Percentiles rank a stretch among this genome's conserved stretches.
These are phyloP conservation scores for Orthonevra nobilis DNA, from an alignment of 2,888 invertebrate genomes.

Conservation along the genomic window DNA sequence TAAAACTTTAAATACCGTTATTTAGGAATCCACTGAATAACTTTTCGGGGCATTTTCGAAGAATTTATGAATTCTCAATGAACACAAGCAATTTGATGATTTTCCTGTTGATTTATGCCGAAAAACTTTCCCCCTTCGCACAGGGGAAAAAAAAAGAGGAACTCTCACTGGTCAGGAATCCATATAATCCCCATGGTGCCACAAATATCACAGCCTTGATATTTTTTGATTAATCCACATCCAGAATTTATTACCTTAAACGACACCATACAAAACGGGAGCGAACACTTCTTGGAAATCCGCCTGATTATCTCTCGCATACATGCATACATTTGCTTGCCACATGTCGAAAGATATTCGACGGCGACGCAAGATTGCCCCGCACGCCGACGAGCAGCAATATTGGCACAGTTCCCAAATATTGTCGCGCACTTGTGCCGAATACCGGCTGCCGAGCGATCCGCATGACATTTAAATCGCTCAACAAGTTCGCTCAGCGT, in stretches of 20 bases:
- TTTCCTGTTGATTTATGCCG: too few relatives aligned
- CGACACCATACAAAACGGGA: constrained; percentile 38
- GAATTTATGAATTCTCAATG: too few relatives aligned
- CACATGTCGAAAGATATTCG: constrained; percentile 38
- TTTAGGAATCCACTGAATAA: too few relatives aligned
- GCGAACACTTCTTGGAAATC: constrained; percentile 49
- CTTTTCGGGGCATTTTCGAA: too few relatives aligned
- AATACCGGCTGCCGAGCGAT: too few relatives aligned
- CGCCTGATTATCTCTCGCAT: constrained; percentile 20
- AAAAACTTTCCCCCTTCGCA: too few relatives aligned
- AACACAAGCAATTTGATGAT: too few relatives aligned
- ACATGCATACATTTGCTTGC: constrained; percentile 40
- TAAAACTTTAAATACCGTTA: too few relatives aligned
- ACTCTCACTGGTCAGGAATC: constrained; percentile 24
- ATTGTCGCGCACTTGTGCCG: constrained; percentile 65
- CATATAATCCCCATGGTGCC: constrained; percentile 41
- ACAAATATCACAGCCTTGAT: constrained; percentile 40
- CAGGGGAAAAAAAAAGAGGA: too few relatives aligned
- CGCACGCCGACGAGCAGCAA: constrained; percentile 24
- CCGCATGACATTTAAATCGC: constrained; percentile 56
- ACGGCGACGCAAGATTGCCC: too few relatives aligned
- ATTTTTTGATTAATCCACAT: constrained; percentile 61
- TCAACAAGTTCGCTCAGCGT: constrained; percentile 50
- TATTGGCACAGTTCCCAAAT: constrained; percentile 65
- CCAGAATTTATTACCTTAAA: constrained; percentile 59